Conservation (phyloP, 2,888 invertebrate species). For the Amphipoea lucens region DNA sequence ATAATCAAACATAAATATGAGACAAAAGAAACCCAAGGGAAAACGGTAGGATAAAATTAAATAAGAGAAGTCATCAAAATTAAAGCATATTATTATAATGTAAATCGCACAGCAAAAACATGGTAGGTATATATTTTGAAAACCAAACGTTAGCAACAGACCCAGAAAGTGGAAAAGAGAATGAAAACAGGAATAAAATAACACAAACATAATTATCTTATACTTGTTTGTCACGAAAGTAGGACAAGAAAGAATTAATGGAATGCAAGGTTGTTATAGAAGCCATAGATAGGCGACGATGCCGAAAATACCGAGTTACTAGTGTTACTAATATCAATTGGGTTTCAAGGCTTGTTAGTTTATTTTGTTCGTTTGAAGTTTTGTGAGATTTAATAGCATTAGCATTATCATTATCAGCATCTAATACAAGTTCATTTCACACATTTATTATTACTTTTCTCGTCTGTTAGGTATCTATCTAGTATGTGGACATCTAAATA, state of each 20-base stretch:
- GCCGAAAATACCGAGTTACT: conserved; percentile 65
- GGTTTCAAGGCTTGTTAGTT: conserved; percentile 24
- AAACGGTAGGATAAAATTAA: background rate
- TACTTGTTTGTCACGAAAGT: conserved; percentile 50
- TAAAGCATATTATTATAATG: background rate
- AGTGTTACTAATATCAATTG: conserved; percentile 56
- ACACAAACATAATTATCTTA: conserved; percentile 33
- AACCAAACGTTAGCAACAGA: background rate
- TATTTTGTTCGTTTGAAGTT: conserved; percentile 1
- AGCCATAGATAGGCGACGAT: conserved; percentile 61
- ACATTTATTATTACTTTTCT: background rate
- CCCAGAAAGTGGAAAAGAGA: background rate
- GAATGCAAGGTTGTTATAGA: conserved; percentile 67
- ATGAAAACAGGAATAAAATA: conserved; percentile 25
- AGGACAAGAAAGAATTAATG: conserved; percentile 68
- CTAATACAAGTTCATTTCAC: background rate
- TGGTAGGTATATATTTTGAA: conserved; percentile 16
- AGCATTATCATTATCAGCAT: background rate
- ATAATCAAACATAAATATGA: too few relatives aligned
- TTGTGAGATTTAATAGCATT: background rate
- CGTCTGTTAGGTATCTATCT: background rate
- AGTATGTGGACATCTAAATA: background rate
- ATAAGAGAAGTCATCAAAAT: background rate
- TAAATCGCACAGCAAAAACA: conserved; percentile 1
- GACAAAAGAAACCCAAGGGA: background rate